phyloP scores from a whole-genome alignment of 2,797 vertebrate species.

The Manis crassicaudata region DNA sequence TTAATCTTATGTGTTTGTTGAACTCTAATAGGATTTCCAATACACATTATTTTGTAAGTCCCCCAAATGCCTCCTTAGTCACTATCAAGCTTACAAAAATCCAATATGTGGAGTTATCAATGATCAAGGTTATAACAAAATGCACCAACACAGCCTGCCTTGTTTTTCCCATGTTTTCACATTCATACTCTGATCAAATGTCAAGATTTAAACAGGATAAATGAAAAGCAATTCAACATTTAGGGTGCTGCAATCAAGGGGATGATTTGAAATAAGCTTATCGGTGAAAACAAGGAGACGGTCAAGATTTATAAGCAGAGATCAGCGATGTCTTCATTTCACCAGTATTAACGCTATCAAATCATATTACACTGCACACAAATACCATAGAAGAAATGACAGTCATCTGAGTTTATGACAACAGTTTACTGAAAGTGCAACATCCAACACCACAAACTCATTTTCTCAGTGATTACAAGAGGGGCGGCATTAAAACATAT shows the following conservation, averaged over 20 bases:
- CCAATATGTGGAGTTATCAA: neutral
- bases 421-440: conserved; percentile 54
- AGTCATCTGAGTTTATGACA: conserved; percentile 56
- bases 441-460: neutral
- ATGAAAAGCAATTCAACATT: conserved; percentile 73
- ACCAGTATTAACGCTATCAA: conserved; percentile 45
- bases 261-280: conserved; percentile 72
- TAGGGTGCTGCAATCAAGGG: conserved; percentile 34
- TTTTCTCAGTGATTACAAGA: conserved; percentile 34
- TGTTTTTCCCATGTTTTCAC: conserved; percentile 14
- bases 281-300: conserved; percentile 67
- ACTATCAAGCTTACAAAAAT: neutral
- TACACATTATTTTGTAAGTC: neutral
- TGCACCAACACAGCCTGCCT: conserved; percentile 11
- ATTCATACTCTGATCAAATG: conserved; percentile 66
- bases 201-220: conserved; percentile 77
- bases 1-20: conserved; percentile 29
- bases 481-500: neutral
- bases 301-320: conserved; percentile 74
- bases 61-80: neutral
- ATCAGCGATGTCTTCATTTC: conserved; percentile 74
- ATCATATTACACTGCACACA: conserved; percentile 51
- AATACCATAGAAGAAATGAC: conserved; percentile 46
- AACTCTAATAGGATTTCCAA: conserved; percentile 12
- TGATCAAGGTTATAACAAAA: conserved; percentile 58